These are phyloP conservation scores for Dipodomys ordii DNA, from an alignment of 2,113 vertebrate genomes.

Conservation along the genomic window DNA sequence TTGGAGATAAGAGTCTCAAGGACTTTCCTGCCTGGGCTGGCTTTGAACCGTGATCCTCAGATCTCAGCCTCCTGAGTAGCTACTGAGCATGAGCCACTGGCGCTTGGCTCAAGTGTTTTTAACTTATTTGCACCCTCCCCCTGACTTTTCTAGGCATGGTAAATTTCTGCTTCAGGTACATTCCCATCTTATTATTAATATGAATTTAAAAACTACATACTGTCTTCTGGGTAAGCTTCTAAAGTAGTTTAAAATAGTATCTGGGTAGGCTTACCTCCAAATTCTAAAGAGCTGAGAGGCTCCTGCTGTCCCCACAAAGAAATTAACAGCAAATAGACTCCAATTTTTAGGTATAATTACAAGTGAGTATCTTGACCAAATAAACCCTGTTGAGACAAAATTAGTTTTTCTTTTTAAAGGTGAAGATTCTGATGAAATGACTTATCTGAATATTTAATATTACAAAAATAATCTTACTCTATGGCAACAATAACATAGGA, in stretches of 20 bases:
- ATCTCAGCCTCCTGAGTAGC: no score
- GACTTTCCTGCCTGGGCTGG: no score
- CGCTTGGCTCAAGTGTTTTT: neutral
- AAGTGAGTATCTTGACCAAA: conserved; percentile 99
- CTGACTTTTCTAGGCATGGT: neutral
- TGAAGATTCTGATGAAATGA: neutral
- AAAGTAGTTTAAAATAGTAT: neutral
- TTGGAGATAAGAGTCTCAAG: no score
- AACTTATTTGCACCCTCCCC: neutral
- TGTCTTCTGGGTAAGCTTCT: no score
- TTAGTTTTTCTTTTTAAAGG: conserved; percentile 26
- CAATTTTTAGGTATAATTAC: conserved; percentile 99
- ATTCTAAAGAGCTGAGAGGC: conserved; percentile 95
- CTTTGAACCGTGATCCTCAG: no score
- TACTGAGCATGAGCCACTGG: no score
- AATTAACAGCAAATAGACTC: conserved; percentile 98
- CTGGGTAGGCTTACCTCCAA: conserved; percentile 91
- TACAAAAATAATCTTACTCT: neutral
- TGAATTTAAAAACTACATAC: no score
- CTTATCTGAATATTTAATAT: conserved; percentile 12
- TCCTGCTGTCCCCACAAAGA: conserved; percentile 96
- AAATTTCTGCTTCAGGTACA: conserved; percentile 40
- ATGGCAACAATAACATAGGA: neutral
- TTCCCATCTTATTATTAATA: neutral
- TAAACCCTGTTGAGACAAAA: conserved; percentile 90